Conservation (phyloP, 2,797 vertebrate species). For the Sciurus vulgaris region DNA sequence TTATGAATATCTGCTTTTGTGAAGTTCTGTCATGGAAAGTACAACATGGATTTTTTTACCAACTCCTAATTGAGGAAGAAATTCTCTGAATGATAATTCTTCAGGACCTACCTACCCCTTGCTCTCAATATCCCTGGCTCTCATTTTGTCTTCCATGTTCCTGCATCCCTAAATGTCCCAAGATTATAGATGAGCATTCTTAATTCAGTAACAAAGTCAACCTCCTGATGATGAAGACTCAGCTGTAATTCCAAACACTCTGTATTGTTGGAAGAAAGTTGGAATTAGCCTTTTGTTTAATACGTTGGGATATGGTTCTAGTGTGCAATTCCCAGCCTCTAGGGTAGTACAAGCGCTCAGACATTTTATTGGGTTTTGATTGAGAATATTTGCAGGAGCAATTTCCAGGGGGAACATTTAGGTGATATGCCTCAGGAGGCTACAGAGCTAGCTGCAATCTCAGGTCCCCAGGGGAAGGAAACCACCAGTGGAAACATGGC, state of each 20-base stretch:
- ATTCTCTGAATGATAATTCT: neutral
- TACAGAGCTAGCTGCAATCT: slow-evolving; percentile 64
- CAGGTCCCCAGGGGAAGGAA: slow-evolving; percentile 69
- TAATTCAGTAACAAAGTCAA: neutral
- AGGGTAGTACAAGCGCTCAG: slow-evolving; percentile 53
- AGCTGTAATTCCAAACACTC: slow-evolving; percentile 35
- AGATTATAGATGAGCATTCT: neutral
- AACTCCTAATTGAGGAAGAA: neutral
- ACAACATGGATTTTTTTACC: neutral
- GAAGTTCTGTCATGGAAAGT: neutral
- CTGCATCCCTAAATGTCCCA: neutral
- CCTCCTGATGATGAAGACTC: slow-evolving; percentile 8
- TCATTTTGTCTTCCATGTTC: neutral
- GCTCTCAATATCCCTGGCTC: neutral
- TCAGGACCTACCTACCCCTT: neutral
- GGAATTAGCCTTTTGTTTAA: slow-evolving; percentile 31
- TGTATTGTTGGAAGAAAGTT: neutral
- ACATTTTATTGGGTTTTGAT: slow-evolving; percentile 75
- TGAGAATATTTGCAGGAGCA: slow-evolving; percentile 82
- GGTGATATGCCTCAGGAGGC: slow-evolving; percentile 72
- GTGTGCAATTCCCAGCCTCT: slow-evolving; percentile 62
- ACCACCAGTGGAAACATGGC: slow-evolving; percentile 72
- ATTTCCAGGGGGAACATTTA: slow-evolving; percentile 81
- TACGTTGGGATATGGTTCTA: slow-evolving; percentile 52
- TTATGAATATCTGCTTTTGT: slow-evolving; percentile 24